Base-by-base conservation (phyloP, 2,888 invertebrate species). In the Cephalotes varians region DNA sequence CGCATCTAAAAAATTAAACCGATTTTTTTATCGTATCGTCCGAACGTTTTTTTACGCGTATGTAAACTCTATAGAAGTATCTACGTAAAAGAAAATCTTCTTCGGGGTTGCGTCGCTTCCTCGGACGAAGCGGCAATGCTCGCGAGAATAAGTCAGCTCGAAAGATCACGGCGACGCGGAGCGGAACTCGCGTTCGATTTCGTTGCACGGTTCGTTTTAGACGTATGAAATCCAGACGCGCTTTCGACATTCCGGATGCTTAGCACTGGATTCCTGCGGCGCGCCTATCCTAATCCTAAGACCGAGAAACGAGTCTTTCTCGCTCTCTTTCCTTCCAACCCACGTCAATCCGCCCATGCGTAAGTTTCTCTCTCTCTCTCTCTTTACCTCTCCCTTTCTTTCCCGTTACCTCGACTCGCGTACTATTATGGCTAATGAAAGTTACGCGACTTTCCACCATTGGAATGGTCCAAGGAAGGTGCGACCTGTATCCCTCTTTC, bases 241-340 rank as follows among this genome's bases (percentile, higher is more conserved):
- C 40, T 62, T 76, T 51, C 49, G 64, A 64, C 64, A 51, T 76
- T 64, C 74, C 64, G 74, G n/a, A 51, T 28, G 64, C 28, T 4
- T 18, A 18, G 40, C 34, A 15, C 47, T 25, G 37, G 74, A 51
- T 34, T 34, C 34, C 40, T n/a, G 56, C 56, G 28, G 6, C 51
- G n/a, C n/a, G 28, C 18, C 31, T n/a, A n/a, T n/a, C n/a, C n/a
- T n/a, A n/a, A n/a, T n/a, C n/a, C 44, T 31, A 71, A 40, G 71
- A n/a, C 18, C 47, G 37, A 72, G 56, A 40, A 56, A 56, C 37
- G 25, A 40, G 28, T 49, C 44, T 62, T 5, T 54, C 54, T 65
- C 28, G 25, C 10, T 51, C 62, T 44, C 51, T 67, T 49, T 51
- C n/a, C 51, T 40, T 21, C 54, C 51, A 1, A 44, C 44, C 18